Conservation (phyloP, 1,140 invertebrate species). For the Brachionus paranguensis region DNA sequence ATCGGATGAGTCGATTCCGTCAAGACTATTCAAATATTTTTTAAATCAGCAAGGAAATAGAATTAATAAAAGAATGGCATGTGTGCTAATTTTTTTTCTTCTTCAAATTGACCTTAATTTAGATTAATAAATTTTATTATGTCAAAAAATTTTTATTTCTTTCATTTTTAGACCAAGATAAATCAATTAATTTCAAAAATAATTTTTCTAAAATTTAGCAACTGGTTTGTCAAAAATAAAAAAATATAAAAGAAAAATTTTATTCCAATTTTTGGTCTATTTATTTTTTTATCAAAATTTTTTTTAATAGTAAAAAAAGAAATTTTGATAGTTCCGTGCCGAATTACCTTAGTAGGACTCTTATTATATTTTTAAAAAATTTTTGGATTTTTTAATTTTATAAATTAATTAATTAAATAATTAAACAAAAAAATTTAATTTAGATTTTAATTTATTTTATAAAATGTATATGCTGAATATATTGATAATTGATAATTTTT, state of each 20-base stretch:
- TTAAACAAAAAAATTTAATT: not conserved
- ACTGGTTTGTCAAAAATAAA: not conserved
- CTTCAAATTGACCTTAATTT: constrained; percentile 23
- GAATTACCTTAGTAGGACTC: no score
- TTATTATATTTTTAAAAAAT: no score
- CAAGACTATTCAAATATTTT: not conserved
- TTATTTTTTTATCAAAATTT: no score
- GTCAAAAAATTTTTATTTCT: not conserved
- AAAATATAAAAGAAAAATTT: no score
- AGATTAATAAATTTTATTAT: not conserved
- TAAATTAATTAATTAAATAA: not conserved
- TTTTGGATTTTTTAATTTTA: not conserved
- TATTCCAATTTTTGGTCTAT: no score
- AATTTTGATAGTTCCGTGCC: no score
- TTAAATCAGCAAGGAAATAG: not conserved
- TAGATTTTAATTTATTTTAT: constrained; percentile 1
- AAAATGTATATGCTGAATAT: constrained; percentile 21
- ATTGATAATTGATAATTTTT: not conserved
- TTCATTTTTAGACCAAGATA: not conserved
- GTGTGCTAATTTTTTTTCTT: not conserved
- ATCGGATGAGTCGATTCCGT: constrained; percentile 10
- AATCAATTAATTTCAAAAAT: not conserved
- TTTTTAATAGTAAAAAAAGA: no score
- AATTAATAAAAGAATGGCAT: not conserved
- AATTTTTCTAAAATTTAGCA: not conserved